Percentiles rank a stretch among this genome's conserved stretches.
Evolutionary conservation across 37 sponge, comb jelly and placozoan species (phyloP).

Genomic region (Chondrilla cf. caribensis): DNA sequence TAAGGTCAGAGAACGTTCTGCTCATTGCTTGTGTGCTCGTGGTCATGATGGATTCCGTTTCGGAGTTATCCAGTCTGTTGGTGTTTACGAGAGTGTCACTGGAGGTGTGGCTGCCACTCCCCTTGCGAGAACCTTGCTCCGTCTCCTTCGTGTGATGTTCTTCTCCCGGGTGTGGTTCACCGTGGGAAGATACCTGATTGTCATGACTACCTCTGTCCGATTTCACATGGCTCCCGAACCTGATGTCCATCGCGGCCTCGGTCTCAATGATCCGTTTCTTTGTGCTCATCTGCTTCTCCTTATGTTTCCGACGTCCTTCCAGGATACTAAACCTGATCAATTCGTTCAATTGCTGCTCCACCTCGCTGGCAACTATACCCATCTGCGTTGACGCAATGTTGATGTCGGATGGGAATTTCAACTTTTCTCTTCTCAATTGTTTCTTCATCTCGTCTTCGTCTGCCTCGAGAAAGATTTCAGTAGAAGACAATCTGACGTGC

Average conservation of each 20-base stretch:
- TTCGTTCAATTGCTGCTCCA: constrained; percentile 19
- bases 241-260: neutral
- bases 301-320: neutral
- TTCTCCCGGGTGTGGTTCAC: neutral
- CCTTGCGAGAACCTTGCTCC: neutral
- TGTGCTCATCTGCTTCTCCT: neutral
- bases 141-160: neutral
- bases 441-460: constrained; percentile 48
- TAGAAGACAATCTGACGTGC: neutral
- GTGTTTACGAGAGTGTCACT: constrained; percentile 9
- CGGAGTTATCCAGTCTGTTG: neutral
- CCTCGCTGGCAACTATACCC: neutral
- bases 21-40: constrained; percentile 18
- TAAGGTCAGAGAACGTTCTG: constrained; percentile 13
- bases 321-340: neutral
- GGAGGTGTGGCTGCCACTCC: constrained; percentile 18
- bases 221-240: neutral
- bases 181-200: neutral
- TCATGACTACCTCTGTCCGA: neutral
- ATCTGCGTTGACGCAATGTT: constrained; percentile 15
- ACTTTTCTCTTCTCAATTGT: constrained; percentile 24
- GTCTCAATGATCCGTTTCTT: neutral
- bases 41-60: constrained; percentile 4
- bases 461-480: constrained; percentile 24
- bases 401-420: constrained; percentile 55